Evolutionary conservation across 1,140 invertebrate species (phyloP), one percentile per base, ranked within the genome.

Genomic region (Anastrepha ludens): DNA sequence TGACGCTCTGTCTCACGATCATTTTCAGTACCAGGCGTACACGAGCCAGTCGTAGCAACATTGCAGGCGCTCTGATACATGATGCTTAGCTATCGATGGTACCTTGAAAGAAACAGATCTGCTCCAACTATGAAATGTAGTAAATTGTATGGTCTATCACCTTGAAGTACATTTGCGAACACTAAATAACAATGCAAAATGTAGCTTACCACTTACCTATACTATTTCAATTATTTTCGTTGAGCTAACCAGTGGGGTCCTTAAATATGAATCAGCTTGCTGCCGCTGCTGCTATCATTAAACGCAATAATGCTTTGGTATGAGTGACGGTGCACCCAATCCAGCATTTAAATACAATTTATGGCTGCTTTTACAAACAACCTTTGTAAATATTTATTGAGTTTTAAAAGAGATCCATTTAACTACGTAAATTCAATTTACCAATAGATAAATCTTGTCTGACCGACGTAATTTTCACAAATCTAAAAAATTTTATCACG

Each of bases 41-140:
- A 94, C 58, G 94, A 93, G 86, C 92, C 92, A 90, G 93, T 94
- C 60, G 95, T 95, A 87, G 94, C 94, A 87, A 95, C 95, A 89
- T 95, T 95, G 92, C 95, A 96, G 86, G 95, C 94, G 92, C 95
- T 95, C 91, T 95, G 95, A 93, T 96, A 96, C 95, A 96, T 96
- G 15, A 15, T 88, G 17, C n/a, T 62, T 62, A 17, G 67, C n/a
- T 87, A 55, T 87, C 78, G 58, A 44, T 74, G 55, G 41, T 78
- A 74, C 39, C 39, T 41, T 47, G 41, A 44, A 41, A 74, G 11
- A 6, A 47, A 74, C 47, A 74, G 39, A 44, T 17, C 39, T 47
- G 20, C 4, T 39, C 39, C 64, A 67, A 67, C 64, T 67, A 13
- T 4, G 4, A 20, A 6, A 70, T 41, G n/a, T 44, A 8, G 4